These are phyloP conservation scores for Rhinolophus ferrumequinum DNA, from an alignment of 2,113 vertebrate species.

Conservation along the genomic window DNA sequence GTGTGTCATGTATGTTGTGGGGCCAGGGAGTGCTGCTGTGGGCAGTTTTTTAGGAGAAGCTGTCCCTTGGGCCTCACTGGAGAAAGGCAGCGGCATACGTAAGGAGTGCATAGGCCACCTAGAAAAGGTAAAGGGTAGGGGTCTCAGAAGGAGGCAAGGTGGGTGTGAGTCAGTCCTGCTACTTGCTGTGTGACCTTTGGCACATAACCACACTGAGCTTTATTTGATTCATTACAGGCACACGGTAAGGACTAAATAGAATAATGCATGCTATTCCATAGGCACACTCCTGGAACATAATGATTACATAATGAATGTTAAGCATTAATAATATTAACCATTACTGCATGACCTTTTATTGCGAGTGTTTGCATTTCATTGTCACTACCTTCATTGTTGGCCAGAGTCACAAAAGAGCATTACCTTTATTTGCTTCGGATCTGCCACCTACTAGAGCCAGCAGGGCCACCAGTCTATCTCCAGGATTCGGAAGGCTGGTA, in stretches of 20 bases:
- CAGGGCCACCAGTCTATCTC: not conserved
- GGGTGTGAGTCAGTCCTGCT: too few species aligned
- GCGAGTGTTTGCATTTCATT: not conserved
- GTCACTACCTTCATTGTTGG: not conserved
- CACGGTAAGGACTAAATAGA: not conserved
- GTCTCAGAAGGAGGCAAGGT: not conserved
- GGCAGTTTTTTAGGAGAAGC: not conserved
- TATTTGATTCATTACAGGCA: not conserved
- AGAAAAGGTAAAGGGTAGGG: not conserved
- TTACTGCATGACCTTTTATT: not conserved
- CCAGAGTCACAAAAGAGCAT: not conserved
- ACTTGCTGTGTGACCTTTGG: not conserved
- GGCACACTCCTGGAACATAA: not conserved
- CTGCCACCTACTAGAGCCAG: not conserved
- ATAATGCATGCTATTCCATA: accelerated
- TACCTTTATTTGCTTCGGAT: not conserved
- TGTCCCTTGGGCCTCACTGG: not conserved
- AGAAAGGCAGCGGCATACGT: not conserved
- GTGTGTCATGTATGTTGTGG: accelerated
- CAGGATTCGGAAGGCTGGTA: not conserved
- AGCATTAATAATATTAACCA: too few species aligned
- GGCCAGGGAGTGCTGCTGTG: too few species aligned
- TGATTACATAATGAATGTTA: too few species aligned
- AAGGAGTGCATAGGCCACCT: not conserved
- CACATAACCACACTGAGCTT: accelerated